Percentiles rank a stretch among this genome's conserved stretches.
Conservation (phyloP, 2,888 invertebrate genomes). For the Argyresthia goedartella region DNA sequence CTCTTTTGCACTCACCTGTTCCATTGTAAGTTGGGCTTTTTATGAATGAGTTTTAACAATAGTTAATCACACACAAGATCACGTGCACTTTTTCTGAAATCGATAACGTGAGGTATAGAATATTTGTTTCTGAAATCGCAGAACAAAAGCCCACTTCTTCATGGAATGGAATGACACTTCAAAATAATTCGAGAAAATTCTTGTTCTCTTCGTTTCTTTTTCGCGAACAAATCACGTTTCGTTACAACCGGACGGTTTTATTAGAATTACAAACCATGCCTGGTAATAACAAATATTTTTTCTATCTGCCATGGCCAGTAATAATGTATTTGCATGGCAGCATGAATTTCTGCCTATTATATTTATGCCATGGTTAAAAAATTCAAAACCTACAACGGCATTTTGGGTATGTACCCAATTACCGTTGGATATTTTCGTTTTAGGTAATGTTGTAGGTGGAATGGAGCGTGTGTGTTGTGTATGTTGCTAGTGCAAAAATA, state of each 20-base stretch:
- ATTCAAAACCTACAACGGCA: too few species aligned
- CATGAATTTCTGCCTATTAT: neutral
- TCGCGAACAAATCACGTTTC: neutral
- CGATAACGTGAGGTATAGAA: neutral
- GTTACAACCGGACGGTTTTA: neutral
- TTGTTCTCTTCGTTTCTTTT: constrained; percentile 20
- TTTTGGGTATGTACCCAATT: too few species aligned
- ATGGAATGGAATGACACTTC: constrained; percentile 42
- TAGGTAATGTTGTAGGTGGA: too few species aligned
- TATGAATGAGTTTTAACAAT: neutral
- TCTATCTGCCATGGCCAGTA: neutral
- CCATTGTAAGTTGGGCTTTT: constrained; percentile 25
- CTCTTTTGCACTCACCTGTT: constrained; percentile 44
- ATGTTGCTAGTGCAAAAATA: too few species aligned
- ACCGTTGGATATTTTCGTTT: too few species aligned
- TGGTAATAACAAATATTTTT: neutral
- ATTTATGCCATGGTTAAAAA: too few species aligned
- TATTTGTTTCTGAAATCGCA: neutral
- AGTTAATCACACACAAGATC: neutral
- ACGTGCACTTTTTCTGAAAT: neutral
- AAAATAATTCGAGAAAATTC: constrained; percentile 59
- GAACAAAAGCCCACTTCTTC: neutral
- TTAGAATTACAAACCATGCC: neutral
- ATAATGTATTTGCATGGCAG: neutral
- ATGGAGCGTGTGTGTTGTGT: too few species aligned